Base-by-base conservation (phyloP, 2,797 vertebrate species). In the Xerus rutilus region DNA sequence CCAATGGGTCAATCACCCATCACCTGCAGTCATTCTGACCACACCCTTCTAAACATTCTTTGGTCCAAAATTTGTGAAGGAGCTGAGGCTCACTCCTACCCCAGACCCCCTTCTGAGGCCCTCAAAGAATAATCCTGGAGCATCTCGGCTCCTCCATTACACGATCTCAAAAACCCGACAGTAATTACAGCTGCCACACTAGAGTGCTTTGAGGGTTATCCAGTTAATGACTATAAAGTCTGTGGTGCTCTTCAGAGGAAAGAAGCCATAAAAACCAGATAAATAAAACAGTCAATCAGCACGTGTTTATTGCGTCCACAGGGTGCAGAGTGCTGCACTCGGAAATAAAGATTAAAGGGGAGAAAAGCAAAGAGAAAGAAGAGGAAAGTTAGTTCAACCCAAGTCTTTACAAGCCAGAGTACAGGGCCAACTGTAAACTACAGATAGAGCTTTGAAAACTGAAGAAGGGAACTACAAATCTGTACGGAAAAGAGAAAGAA, bases 231-330 rank as follows among this genome's bases (percentile, higher is more conserved):
- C 94, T 96, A 70, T 93, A 93, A 97, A 96, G 93, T 94, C 94
- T 96, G 62, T 88, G 84, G 93, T 91, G 52, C 93, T 96, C 96
- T 97, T 97, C 84, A 92, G 95, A 95, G 86, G 70, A 95, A 97
- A 97, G 89, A 96, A 97, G 91, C 86, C 97, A 97, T 92, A 97
- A 97, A 97, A 97, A 93, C 96, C 95, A 96, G 86, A 97, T 96
- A 97, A 96, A 97, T 97, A 96, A 96, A 97, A 89, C 92, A 97
- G 96, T 97, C 96, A 97, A 93, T 97, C 97, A 96, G 93, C 84
- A 96, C 32, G 0, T 96, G 96, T 85, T 96, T 96, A 96, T 94
- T 96, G 94, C 83, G 83, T 97, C 95, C 95, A 96, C 54, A 23
- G 95, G 94, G 93, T 92, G n/a, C 83, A 94, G 15, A 65, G 85